Conservation (phyloP, 2,797 vertebrate genomes). For the Eutrigla gurnardus region DNA sequence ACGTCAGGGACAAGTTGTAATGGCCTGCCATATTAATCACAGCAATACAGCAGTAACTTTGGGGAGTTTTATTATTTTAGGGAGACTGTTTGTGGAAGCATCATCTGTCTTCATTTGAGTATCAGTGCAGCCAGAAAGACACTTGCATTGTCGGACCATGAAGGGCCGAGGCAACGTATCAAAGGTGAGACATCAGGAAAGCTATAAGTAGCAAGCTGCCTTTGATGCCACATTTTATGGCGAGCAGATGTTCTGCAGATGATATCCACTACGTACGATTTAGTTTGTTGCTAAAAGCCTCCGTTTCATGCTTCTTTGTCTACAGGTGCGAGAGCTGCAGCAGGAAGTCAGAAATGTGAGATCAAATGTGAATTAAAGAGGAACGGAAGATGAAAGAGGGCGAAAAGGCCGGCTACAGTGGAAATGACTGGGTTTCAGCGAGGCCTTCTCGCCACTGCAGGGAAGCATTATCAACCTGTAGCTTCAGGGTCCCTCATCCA, state of each 20-base stretch:
- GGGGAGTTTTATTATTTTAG: conserved; percentile 19
- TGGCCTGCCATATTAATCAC: conserved; percentile 35
- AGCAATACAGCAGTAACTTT: conserved; percentile 47
- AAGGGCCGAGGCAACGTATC: conserved; percentile 56
- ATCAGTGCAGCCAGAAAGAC: conserved; percentile 66
- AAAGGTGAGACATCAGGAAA: conserved; percentile 64
- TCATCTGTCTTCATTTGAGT: conserved; percentile 73
- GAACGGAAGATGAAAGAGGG: conserved; percentile 68
- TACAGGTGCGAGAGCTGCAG: conserved; percentile 62
- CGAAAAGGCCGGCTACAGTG: conserved; percentile 34
- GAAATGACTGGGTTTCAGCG: conserved; percentile 42
- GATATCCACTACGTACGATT: conserved; percentile 52
- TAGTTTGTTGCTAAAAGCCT: conserved; percentile 58
- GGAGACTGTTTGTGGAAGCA: conserved; percentile 34
- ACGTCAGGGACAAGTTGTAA: conserved; percentile 54
- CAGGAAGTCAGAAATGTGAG: conserved; percentile 60
- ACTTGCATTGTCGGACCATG: conserved; percentile 43
- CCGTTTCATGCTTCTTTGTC: conserved; percentile 57
- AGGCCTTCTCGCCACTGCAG: conserved; percentile 24
- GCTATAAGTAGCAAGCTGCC: conserved; percentile 63
- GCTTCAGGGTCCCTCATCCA: conserved; percentile 31
- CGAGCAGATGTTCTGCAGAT: conserved; percentile 69
- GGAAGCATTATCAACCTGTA: conserved; percentile 37
- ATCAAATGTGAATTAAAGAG: conserved; percentile 68
- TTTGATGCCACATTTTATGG: conserved; percentile 71